Percentiles rank a stretch among this genome's conserved stretches.
Conservation (phyloP, 2,888 invertebrate species). For the Oxystoma pomonae region DNA sequence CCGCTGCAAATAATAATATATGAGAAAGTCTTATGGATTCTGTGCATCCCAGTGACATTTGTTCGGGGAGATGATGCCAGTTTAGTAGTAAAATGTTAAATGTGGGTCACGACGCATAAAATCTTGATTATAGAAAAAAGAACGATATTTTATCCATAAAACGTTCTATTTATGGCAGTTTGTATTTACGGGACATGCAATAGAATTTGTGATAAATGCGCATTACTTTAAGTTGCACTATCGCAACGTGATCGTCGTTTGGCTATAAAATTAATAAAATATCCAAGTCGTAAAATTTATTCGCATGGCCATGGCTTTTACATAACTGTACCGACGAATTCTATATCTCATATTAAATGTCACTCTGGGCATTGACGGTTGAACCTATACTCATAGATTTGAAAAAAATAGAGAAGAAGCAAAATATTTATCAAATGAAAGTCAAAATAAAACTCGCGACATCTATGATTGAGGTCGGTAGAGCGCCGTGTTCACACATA, state of each 20-base stretch:
- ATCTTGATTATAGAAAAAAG: background rate
- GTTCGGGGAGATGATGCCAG: too few species aligned
- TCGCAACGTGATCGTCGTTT: slow-evolving; percentile 14
- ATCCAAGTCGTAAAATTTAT: background rate
- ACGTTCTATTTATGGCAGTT: slow-evolving; percentile 14
- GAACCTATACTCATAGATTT: too few species aligned
- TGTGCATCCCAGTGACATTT: too few species aligned
- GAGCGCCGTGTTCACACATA: too few species aligned
- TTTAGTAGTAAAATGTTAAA: background rate
- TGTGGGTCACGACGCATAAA: background rate
- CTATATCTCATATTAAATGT: background rate
- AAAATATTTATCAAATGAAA: too few species aligned
- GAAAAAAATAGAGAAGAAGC: too few species aligned
- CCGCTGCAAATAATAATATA: too few species aligned
- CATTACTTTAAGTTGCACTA: slow-evolving; percentile 13
- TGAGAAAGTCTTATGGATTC: too few species aligned
- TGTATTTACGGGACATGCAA: slow-evolving; percentile 14
- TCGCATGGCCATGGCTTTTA: background rate
- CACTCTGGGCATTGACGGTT: background rate
- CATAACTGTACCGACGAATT: background rate
- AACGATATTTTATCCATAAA: slow-evolving; percentile 2
- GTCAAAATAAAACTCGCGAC: too few species aligned
- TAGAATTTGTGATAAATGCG: slow-evolving; percentile 16
- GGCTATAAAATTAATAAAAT: background rate
- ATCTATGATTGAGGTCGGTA: too few species aligned